Evolutionary conservation across 2,113 vertebrate species (phyloP), one percentile per base, ranked within the genome.

Genomic region (Oryzias melastigma): DNA sequence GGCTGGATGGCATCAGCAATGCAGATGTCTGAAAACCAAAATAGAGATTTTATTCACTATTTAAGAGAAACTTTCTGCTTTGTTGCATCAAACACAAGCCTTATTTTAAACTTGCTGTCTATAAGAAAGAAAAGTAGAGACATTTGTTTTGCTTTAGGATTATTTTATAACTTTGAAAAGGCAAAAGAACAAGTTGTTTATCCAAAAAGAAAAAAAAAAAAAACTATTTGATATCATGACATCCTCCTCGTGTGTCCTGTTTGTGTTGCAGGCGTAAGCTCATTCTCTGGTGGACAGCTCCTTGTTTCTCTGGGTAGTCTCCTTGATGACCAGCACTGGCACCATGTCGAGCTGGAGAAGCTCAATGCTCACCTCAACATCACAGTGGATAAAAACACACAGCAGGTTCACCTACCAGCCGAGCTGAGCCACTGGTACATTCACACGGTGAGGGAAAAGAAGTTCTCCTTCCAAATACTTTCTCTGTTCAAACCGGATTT

Each of bases 281-380:
- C 86, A 25, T 81, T 87, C 19, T 63, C 89, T 19, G 87, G 86
- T 49, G 75, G 85, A 43, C 89, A 88, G 78, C 79, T 91, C 69
- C 90, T 84, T 25, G 88, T 91, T 62, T 92, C 91, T 1, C 67
- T 95, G 80, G 97, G 96, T 45, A 98, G 95, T 77, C 91, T 99
- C 62, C 90, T 99, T 58, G 96, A 99, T 50, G 97, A 99, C 73
- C 94, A 96, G 41, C 96, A 99, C 51, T 99, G 97, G 97, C 97
- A 99, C 83, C 89, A 85, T 1, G 91, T 96, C 53, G 90, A 91
- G 63, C 83, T 99, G 73, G 94, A 97, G 72, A 81, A 85, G n/a
- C 78, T 93, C 80, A 93, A 91, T 82, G 84, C 85, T 60, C 92
- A 93, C 75, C 87, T 97, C 78, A 98, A 96, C 89, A 91, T 98